Conservation (phyloP, 1,140 invertebrate genomes). For the Hycleus cichorii region DNA sequence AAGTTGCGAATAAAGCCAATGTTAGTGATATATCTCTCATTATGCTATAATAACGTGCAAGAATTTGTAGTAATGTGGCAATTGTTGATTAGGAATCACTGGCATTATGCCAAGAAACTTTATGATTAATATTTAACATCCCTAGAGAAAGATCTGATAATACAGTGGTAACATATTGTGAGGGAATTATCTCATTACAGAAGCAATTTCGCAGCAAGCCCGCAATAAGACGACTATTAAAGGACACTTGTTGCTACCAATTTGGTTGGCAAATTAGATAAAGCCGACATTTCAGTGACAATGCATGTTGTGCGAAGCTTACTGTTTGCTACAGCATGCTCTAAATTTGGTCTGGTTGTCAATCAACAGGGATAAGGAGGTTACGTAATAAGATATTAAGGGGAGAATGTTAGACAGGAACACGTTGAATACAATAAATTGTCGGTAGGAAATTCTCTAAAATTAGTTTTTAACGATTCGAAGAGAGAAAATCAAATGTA, state of each 20-base stretch:
- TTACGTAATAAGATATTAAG: not conserved
- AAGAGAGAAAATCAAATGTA: too few relatives aligned
- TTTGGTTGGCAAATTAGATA: conserved; percentile 29
- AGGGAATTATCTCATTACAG: conserved; percentile 16
- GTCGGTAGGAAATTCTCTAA: too few relatives aligned
- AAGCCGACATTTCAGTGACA: conserved; percentile 26
- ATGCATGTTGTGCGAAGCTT: conserved; percentile 6
- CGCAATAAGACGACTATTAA: conserved; percentile 20
- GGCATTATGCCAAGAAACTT: too few relatives aligned
- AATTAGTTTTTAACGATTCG: not conserved
- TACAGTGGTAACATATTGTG: conserved; percentile 11
- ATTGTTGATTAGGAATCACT: not conserved
- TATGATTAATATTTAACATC: conserved; percentile 10
- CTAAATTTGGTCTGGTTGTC: not conserved
- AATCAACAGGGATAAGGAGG: not conserved
- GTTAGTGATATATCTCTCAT: not conserved
- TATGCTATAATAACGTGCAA: not conserved
- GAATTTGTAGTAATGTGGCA: not conserved
- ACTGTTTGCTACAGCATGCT: not conserved
- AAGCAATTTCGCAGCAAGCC: conserved; percentile 14
- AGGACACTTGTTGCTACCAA: conserved; percentile 29
- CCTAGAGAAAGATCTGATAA: conserved; percentile 10
- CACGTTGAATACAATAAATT: too few relatives aligned
- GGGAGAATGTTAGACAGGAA: not conserved
- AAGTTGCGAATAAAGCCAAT: not conserved